A percentile compares a stretch with the other conserved stretches of the same genome.
These are phyloP conservation scores for Agriopis leucophaearia DNA, from an alignment of 2,888 invertebrate genomes.

Conservation along the genomic window DNA sequence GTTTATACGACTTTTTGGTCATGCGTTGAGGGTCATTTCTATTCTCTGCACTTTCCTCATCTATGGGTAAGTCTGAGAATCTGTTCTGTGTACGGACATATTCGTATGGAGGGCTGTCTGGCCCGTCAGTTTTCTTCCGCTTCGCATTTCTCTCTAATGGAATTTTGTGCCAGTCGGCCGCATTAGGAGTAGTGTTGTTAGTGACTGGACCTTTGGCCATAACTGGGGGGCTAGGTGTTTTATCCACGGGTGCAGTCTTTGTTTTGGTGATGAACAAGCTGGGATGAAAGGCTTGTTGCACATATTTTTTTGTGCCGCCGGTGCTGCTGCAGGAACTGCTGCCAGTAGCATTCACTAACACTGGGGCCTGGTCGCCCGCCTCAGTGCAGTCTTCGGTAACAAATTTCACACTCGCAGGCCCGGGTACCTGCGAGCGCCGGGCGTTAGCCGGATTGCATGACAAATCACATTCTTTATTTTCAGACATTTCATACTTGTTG, in stretches of 20 bases:
- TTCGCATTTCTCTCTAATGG: neutral
- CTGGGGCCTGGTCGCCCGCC: constrained; percentile 28
- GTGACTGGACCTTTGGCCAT: neutral
- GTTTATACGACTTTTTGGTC: constrained; percentile 12
- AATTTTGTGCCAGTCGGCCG: neutral
- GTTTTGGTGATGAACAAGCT: constrained; percentile 34
- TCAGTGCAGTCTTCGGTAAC: constrained; percentile 30
- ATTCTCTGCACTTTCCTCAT: constrained; percentile 18
- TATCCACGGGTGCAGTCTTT: constrained; percentile 13
- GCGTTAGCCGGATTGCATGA: constrained; percentile 29
- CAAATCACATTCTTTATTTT: constrained; percentile 19
- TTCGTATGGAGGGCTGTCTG: constrained; percentile 4
- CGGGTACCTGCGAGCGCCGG: constrained; percentile 21
- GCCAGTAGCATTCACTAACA: constrained; percentile 30
- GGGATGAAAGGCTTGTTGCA: constrained; percentile 40
- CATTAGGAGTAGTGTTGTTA: neutral
- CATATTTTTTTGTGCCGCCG: constrained; percentile 19
- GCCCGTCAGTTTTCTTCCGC: neutral
- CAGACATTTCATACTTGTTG: constrained; percentile 18
- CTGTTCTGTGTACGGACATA: neutral
- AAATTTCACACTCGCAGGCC: constrained; percentile 20
- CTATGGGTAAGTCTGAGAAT: neutral
- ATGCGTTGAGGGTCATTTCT: constrained; percentile 39
- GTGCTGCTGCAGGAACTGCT: constrained; percentile 11
- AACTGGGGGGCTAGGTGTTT: neutral